Base-by-base conservation (phyloP, 2,888 invertebrate species). In the Yponomeuta malinellus region DNA sequence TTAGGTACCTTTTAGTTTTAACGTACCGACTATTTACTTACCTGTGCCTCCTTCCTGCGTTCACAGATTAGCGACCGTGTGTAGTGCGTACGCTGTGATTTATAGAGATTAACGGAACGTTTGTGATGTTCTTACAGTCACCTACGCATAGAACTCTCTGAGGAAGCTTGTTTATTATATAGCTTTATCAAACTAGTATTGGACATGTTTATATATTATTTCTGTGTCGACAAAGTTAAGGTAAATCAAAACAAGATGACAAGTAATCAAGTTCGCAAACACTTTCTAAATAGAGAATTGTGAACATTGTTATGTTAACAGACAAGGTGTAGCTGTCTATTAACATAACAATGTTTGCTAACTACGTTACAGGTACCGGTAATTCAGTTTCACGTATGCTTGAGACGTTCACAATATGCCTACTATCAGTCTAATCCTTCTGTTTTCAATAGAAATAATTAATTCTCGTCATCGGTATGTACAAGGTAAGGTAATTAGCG, bases 1-100 rank as follows among this genome's bases (percentile, higher is more conserved):
- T 89, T 90, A 89, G 81, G 83, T 85, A 86, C 88, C 89, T 90
- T 90, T 89, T 89, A 89, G 80, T 90, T 90, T 89, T 89, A 89
- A 81, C 86, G 84, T 84, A 79, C 82, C 78, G 84, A 87, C 84
- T 89, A 89, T 89, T 90, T 89, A 87, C 86, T 71, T 81, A 84
- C 83, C 76, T 71, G 74, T 71, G 69, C 69, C 65, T 71, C 79
- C 79, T 80, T 81, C 79, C 76, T 75, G 73, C 77, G 79, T 37
- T 43, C 79, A 78, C 77, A 83, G 83, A 82, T 84, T 82, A 83
- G 52, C 78, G 72, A 74, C 73, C 73, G 76, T 74, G 10, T 65
- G 65, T 65, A 59, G 52, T 65, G 64, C 29, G 64, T 64, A 2
- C 29, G 4, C 33, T 65, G 65, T 65, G n/a, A 59, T 59, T 23